phyloP scores from a whole-genome alignment of 2,113 vertebrate species.

The Maccullochella peelii region DNA sequence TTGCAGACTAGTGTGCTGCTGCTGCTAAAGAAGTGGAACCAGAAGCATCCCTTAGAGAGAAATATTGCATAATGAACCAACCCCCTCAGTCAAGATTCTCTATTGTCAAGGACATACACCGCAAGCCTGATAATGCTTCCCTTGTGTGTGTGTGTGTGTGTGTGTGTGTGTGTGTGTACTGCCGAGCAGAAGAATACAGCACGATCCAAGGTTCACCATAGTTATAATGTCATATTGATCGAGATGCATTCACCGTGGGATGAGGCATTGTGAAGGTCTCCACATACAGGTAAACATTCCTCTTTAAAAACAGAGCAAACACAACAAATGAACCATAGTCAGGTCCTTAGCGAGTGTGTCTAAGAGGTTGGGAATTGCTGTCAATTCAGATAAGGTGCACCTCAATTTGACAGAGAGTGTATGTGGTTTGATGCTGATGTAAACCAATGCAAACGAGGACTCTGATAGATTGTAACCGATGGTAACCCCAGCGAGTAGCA shows the following conservation, averaged over 20 bases:
- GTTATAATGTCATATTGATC: constrained; percentile 68
- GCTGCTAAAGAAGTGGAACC: constrained; percentile 39
- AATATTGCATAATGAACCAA: constrained; percentile 58
- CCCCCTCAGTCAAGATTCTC: constrained; percentile 58
- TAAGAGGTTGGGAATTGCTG: constrained; percentile 39
- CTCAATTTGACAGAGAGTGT: constrained; percentile 24
- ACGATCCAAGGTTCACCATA: constrained; percentile 25
- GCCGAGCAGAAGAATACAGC: constrained; percentile 11
- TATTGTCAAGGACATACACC: constrained; percentile 63
- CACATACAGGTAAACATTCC: constrained; percentile 29
- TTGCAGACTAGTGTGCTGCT: constrained; percentile 18
- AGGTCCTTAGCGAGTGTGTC: constrained; percentile 22
- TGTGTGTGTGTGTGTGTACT: constrained; percentile 26
- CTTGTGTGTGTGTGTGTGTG: not conserved
- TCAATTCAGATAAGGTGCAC: constrained; percentile 37
- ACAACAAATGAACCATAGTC: constrained; percentile 46
- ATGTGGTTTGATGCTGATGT: constrained; percentile 33
- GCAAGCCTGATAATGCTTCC: constrained; percentile 48
- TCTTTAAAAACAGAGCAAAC: constrained; percentile 45
- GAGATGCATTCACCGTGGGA: constrained; percentile 34
- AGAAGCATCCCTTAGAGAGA: constrained; percentile 53
- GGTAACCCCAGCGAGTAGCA: constrained; percentile 22
- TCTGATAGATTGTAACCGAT: constrained; percentile 52
- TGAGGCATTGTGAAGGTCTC: constrained; percentile 28
- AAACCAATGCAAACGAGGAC: constrained; percentile 46